Percentiles rank a stretch among this genome's conserved stretches.
Conservation (phyloP, 2,113 vertebrate species). For the Acanthochromis polyacanthus region DNA sequence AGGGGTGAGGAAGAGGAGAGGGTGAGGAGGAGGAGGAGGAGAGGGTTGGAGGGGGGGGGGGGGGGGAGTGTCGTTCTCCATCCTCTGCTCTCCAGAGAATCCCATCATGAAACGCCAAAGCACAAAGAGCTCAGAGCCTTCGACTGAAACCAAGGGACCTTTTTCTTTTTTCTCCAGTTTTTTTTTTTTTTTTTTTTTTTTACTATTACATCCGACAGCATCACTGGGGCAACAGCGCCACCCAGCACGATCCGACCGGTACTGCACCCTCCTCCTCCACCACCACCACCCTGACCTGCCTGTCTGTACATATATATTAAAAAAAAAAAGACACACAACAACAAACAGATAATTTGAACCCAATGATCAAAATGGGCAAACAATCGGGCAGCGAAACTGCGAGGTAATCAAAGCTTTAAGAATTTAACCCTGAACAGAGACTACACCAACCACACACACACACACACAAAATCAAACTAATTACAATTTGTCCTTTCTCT, state of each 20-base stretch:
- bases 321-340: constrained; percentile 4
- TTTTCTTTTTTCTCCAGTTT: constrained; percentile 59
- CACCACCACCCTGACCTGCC: constrained; percentile 34
- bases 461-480: constrained; percentile 75
- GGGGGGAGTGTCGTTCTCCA: constrained; percentile 77
- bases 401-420: too few species aligned
- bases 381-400: neutral
- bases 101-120: constrained; percentile 79
- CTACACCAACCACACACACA: constrained; percentile 11
- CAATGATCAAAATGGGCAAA: constrained; percentile 67
- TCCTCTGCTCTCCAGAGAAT: constrained; percentile 83
- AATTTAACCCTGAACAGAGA: too few species aligned
- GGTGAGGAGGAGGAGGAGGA: constrained; percentile 22
- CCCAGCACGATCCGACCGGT: constrained; percentile 60
- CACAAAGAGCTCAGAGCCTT: constrained; percentile 80
- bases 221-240: constrained; percentile 84
- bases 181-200: too few species aligned
- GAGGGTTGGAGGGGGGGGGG: constrained; percentile 62
- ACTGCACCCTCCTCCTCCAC: constrained; percentile 57
- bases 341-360: constrained; percentile 33
- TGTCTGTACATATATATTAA: neutral
- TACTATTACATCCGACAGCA: constrained; percentile 1
- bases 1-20: constrained; percentile 5
- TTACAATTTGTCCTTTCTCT: constrained; percentile 81
- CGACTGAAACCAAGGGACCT: constrained; percentile 82